These are phyloP conservation scores for Paraescarpia echinospica DNA, from an alignment of 1,140 invertebrate genomes.

Conservation along the genomic window DNA sequence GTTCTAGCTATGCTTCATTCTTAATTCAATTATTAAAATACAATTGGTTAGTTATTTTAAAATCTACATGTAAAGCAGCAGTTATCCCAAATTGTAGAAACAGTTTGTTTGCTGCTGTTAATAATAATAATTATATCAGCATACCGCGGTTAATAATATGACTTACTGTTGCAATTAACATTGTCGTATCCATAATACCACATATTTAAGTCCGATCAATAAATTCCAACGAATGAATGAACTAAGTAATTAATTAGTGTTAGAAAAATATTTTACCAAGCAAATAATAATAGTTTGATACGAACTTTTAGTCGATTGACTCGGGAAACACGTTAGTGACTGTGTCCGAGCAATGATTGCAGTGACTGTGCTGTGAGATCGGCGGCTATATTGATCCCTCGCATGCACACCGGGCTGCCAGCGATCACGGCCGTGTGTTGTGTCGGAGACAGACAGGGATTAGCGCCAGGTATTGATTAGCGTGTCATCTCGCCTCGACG, in stretches of 20 bases:
- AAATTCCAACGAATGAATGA: background rate
- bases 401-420: background rate
- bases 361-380: background rate
- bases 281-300: background rate
- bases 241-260: background rate
- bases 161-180: background rate
- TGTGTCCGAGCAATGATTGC: background rate
- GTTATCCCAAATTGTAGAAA: background rate
- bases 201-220: background rate
- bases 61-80: background rate
- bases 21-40: too few species aligned
- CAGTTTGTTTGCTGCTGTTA: too few species aligned
- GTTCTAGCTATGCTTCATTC: too few species aligned
- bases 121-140: background rate
- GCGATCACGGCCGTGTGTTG: background rate
- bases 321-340: background rate
- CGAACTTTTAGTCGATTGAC: background rate
- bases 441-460: background rate
- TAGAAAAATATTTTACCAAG: background rate
- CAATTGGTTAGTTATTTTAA: background rate
- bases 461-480: background rate
- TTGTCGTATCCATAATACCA: background rate
- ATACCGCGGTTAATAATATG: background rate
- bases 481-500: background rate
- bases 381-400: background rate